Conservation (phyloP, 2,888 invertebrate species). For the Silvanus unidentatus region DNA sequence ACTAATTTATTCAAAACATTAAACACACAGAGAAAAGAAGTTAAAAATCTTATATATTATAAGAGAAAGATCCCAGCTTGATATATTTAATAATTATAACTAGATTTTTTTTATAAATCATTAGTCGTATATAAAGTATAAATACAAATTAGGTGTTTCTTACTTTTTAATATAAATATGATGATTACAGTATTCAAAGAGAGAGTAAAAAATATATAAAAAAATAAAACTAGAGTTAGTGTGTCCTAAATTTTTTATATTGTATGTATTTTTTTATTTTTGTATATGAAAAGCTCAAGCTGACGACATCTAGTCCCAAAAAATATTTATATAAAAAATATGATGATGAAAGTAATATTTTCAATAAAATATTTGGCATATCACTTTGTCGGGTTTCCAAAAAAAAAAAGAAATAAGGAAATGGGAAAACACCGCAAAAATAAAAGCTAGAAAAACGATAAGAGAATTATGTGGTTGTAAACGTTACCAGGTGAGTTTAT, state of each 20-base stretch:
- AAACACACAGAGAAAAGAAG: constrained; percentile 13
- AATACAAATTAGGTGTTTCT: constrained; percentile 38
- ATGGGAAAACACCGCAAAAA: constrained; percentile 9
- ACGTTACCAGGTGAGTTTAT: not conserved
- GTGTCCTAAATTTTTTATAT: constrained; percentile 47
- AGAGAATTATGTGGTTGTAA: not conserved
- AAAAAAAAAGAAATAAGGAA: constrained; percentile 17
- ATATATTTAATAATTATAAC: constrained; percentile 23
- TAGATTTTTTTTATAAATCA: constrained; percentile 38
- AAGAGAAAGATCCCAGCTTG: constrained; percentile 40
- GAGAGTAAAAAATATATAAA: no score
- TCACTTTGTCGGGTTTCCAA: constrained; percentile 39
- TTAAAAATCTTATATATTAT: constrained; percentile 32
- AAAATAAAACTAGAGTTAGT: constrained; percentile 37
- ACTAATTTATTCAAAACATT: no score
- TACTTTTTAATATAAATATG: constrained; percentile 38
- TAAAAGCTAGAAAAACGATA: no score
- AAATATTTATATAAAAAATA: constrained; percentile 23
- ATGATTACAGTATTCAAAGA: constrained; percentile 48
- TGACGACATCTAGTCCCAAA: constrained; percentile 46
- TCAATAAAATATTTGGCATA: constrained; percentile 42
- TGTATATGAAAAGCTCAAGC: constrained; percentile 48
- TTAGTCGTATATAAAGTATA: constrained; percentile 21
- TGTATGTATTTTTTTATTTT: constrained; percentile 48
- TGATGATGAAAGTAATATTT: constrained; percentile 26